phyloP scores from a whole-genome alignment of 2,113 vertebrate genomes.

The Sialia sialis region DNA sequence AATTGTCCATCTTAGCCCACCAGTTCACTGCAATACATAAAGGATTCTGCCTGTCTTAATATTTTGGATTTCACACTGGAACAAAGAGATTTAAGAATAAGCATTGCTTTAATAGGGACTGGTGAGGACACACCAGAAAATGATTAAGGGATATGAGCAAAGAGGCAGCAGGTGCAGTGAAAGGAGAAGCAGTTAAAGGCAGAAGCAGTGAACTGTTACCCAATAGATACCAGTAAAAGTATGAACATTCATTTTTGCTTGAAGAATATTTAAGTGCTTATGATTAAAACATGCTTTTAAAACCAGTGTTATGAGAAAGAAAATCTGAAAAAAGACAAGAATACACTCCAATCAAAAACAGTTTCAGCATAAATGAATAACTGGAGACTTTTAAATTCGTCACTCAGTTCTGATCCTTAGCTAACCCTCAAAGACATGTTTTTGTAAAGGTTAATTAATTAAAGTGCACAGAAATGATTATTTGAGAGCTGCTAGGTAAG shows the following conservation, averaged over 20 bases:
- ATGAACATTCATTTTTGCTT: not conserved
- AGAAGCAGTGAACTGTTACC: not conserved
- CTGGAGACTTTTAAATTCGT: not conserved
- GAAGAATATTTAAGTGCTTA: not conserved
- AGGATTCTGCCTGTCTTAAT: not conserved
- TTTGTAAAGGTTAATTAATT: constrained; percentile 62
- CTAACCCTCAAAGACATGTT: constrained; percentile 9
- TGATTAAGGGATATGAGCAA: not conserved
- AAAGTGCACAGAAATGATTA: constrained; percentile 39
- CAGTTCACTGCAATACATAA: not conserved
- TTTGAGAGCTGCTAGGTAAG: constrained; percentile 42
- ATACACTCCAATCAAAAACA: not conserved
- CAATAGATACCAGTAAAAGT: not conserved
- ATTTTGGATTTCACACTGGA: not conserved
- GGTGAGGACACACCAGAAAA: not conserved
- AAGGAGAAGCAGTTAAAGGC: not conserved
- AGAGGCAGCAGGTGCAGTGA: not conserved
- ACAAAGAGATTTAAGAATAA: not conserved
- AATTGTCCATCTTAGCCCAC: not conserved
- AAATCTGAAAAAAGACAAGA: not conserved
- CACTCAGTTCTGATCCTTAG: constrained; percentile 17
- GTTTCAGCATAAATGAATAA: constrained; percentile 8
- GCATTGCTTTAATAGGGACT: not conserved
- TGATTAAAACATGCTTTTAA: not conserved
- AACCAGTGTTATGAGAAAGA: not conserved